These are phyloP conservation scores for Coturnix japonica DNA, from an alignment of 2,113 vertebrate genomes.

Conservation along the genomic window DNA sequence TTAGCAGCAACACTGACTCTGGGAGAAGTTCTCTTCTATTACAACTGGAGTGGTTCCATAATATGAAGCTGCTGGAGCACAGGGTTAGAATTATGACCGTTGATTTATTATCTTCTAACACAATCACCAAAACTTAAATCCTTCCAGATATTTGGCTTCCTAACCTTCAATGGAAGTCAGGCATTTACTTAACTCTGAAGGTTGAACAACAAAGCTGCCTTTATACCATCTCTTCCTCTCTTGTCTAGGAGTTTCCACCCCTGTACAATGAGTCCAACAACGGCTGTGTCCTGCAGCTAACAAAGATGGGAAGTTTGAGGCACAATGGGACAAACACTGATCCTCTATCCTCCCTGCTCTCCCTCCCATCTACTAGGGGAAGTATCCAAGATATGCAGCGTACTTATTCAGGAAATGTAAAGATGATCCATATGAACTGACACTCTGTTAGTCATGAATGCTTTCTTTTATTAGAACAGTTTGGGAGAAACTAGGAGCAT, in stretches of 20 bases:
- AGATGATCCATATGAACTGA: neutral
- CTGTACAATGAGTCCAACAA: neutral
- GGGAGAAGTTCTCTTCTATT: neutral
- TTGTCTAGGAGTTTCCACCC: neutral
- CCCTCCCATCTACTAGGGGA: neutral
- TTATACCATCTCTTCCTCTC: neutral
- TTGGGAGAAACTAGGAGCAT: conserved; percentile 22
- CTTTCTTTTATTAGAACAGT: conserved; percentile 12
- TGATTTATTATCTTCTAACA: neutral
- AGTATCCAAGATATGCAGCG: neutral
- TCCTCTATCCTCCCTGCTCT: neutral
- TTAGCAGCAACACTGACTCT: neutral
- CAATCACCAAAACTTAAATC: neutral
- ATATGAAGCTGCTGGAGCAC: neutral
- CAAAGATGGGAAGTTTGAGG: neutral
- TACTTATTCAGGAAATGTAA: neutral
- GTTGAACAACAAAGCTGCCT: neutral
- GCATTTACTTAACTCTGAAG: neutral
- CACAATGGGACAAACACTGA: neutral
- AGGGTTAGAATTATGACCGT: neutral
- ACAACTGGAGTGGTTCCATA: neutral
- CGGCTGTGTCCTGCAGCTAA: neutral
- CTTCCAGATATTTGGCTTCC: neutral
- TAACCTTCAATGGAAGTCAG: neutral
- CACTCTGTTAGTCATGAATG: neutral